Conservation (phyloP, 2,888 invertebrate species). For the Merodon equestris region DNA sequence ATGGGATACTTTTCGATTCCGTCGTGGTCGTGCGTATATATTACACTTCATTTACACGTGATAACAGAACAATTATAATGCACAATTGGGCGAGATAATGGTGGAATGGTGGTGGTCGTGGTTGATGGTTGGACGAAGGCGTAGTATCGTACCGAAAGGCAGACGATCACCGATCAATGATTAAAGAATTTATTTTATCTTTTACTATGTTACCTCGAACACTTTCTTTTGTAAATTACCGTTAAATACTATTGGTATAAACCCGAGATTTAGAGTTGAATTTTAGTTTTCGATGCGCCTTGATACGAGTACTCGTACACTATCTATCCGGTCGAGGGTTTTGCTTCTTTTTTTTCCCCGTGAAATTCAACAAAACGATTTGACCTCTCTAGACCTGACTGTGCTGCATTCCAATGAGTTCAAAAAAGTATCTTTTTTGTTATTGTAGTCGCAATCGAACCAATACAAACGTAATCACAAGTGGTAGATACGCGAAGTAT, state of each 20-base stretch:
- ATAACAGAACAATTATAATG: slow-evolving; percentile 56
- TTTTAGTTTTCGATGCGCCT: background rate
- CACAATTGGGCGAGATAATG: slow-evolving; percentile 52
- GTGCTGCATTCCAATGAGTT: slow-evolving; percentile 68
- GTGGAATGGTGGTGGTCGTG: slow-evolving; percentile 43
- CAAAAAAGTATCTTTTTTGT: slow-evolving; percentile 44
- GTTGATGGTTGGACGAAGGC: slow-evolving; percentile 22
- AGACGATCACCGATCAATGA: slow-evolving; percentile 37
- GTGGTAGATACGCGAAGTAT: slow-evolving; percentile 61
- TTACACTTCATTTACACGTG: slow-evolving; percentile 65
- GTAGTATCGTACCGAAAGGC: slow-evolving; percentile 35
- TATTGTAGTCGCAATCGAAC: slow-evolving; percentile 58
- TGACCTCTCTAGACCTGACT: slow-evolving; percentile 67
- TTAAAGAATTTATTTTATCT: no score
- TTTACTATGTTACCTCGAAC: no score
- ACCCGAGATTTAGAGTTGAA: slow-evolving; percentile 1
- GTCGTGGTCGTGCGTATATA: slow-evolving; percentile 27
- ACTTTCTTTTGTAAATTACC: no score
- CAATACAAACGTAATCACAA: slow-evolving; percentile 61
- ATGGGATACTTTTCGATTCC: slow-evolving; percentile 14
- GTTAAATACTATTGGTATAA: no score
- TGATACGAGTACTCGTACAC: background rate
- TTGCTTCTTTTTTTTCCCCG: background rate
- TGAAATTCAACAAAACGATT: slow-evolving; percentile 26
- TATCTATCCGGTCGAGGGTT: no score